These are phyloP conservation scores for Ips nitidus DNA, from an alignment of 1,140 invertebrate species.

Conservation along the genomic window DNA sequence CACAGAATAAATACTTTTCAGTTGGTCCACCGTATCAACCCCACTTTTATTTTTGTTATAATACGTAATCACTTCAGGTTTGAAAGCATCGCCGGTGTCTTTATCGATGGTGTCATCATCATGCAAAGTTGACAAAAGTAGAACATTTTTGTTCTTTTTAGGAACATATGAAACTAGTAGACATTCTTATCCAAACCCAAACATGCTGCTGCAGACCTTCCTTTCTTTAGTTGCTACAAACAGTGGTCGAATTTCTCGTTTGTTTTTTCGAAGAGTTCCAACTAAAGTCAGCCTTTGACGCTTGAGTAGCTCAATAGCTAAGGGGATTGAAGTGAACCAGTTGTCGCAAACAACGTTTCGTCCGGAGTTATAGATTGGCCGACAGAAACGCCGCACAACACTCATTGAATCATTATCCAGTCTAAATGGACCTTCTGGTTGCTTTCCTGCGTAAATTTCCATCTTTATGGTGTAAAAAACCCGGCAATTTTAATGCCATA, in stretches of 20 bases:
- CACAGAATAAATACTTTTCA: conserved; percentile 48
- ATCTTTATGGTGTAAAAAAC: conserved; percentile 42
- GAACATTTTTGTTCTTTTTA: conserved; percentile 40
- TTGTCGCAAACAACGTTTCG: conserved; percentile 49
- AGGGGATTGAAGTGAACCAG: conserved; percentile 45
- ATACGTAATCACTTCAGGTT: conserved; percentile 35
- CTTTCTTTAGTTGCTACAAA: conserved; percentile 26
- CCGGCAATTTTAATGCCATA: conserved; percentile 50
- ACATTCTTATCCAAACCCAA: conserved; percentile 31
- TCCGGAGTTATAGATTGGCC: conserved; percentile 41
- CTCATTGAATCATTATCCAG: conserved; percentile 34
- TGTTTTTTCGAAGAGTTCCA: conserved; percentile 43
- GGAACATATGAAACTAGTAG: conserved; percentile 40
- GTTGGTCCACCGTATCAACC: conserved; percentile 53
- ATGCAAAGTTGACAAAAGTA: conserved; percentile 44
- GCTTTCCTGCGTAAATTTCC: conserved; percentile 44
- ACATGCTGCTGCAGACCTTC: conserved; percentile 19
- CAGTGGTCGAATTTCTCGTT: conserved; percentile 35
- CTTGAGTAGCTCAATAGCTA: conserved; percentile 33
- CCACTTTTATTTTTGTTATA: conserved; percentile 55
- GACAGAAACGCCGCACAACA: conserved; percentile 43
- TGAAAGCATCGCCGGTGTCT: not conserved
- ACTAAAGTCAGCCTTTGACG: conserved; percentile 41
- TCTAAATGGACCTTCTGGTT: conserved; percentile 40
- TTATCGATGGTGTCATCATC: conserved; percentile 38